Evolutionary conservation across 2,797 vertebrate genomes (phyloP).

Genomic region (Sebastes steindachneri): DNA sequence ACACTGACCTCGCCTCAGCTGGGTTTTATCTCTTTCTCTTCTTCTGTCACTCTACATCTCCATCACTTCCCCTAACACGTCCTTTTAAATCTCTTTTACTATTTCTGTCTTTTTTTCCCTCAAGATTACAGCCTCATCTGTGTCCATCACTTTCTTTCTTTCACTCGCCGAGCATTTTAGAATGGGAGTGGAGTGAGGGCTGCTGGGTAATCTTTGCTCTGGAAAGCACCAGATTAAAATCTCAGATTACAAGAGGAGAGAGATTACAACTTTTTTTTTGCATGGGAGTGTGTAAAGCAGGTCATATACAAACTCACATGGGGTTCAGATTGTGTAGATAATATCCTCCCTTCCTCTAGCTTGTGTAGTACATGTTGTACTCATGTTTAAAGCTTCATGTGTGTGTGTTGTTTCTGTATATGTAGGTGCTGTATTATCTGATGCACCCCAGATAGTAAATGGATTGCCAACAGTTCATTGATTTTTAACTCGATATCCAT

Average conservation of each 20-base stretch:
- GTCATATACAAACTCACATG: neutral
- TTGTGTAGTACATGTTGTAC: neutral
- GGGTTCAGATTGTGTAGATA: neutral
- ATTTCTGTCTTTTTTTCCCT: conserved; percentile 5
- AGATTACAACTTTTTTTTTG: conserved; percentile 56
- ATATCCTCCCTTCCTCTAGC: neutral
- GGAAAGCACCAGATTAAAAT: conserved; percentile 67
- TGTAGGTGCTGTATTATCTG: conserved; percentile 6
- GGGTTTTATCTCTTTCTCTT: neutral
- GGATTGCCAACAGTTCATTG: conserved; percentile 45
- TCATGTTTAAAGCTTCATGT: neutral
- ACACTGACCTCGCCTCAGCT: conserved; percentile 9
- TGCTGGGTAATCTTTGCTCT: conserved; percentile 66
- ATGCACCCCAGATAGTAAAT: conserved; percentile 31
- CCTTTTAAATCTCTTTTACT: neutral
- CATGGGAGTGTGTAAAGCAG: conserved; percentile 13
- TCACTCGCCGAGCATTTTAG: neutral
- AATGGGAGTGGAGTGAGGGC: conserved; percentile 12
- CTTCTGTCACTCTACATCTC: conserved; percentile 15
- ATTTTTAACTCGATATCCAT: conserved; percentile 52
- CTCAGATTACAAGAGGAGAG: conserved; percentile 69
- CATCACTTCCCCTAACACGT: neutral
- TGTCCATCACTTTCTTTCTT: neutral
- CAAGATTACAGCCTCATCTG: conserved; percentile 36
- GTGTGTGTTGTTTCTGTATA: neutral